Conservation (phyloP, 2,113 vertebrate genomes). For the Egretta garzetta region DNA sequence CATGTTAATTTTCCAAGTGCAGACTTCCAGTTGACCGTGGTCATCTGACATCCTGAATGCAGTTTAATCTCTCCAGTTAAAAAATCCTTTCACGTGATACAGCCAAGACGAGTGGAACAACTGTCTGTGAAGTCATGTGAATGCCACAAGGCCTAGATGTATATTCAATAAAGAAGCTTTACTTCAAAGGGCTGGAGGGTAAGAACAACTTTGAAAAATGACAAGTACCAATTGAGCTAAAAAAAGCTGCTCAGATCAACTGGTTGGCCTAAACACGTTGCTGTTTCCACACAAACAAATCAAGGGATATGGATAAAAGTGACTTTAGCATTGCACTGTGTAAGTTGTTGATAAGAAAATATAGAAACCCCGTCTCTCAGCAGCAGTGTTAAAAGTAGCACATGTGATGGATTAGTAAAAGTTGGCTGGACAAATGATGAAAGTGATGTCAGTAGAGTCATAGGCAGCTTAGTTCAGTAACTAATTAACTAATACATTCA, state of each 20-base stretch:
- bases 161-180: not conserved
- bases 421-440: not conserved
- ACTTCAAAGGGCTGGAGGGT: not conserved
- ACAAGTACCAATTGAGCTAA: fast-evolving
- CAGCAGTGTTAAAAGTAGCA: not conserved
- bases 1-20: not conserved
- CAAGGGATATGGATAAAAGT: fast-evolving
- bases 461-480: not conserved
- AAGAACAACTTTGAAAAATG: not conserved
- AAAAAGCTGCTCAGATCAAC: not conserved
- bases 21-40: not conserved
- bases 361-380: fast-evolving
- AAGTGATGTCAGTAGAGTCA: not conserved
- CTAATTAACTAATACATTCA: too few species aligned
- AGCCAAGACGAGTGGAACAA: not conserved
- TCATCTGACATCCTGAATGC: not conserved
- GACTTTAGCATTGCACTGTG: fast-evolving
- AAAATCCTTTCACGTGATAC: not conserved
- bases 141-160: not conserved
- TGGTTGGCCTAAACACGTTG: not conserved
- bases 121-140: not conserved
- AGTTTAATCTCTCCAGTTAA: not conserved
- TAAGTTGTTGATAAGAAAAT: not conserved
- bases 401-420: not conserved
- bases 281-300: not conserved